phyloP scores from a whole-genome alignment of 2,113 vertebrate species.

The Ophthalmolycus amberensis region DNA sequence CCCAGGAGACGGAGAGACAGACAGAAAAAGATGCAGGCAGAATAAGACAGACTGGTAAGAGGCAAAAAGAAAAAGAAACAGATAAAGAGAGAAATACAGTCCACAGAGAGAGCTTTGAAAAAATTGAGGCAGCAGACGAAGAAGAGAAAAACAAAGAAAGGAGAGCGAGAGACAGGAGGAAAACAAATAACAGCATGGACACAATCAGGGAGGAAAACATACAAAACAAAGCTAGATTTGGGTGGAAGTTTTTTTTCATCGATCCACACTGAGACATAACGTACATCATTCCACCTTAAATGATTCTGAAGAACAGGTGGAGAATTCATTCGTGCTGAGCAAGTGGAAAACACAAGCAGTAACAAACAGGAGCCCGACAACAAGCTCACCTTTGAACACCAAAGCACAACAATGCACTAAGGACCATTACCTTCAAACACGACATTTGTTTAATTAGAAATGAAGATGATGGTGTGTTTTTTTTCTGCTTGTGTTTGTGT shows the following conservation, averaged over 20 bases:
- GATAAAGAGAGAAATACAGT: not conserved
- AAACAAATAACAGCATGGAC: not conserved
- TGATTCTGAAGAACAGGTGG: constrained; percentile 31
- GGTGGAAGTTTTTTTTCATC: not conserved
- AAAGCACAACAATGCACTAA: constrained; percentile 9
- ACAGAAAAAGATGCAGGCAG: constrained; percentile 3
- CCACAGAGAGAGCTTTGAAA: not conserved
- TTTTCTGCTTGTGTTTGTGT: not conserved
- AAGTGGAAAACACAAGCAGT: constrained; percentile 41
- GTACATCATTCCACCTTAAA: constrained; percentile 17
- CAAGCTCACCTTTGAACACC: constrained; percentile 8
- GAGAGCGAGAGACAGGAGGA: not conserved
- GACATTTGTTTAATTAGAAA: not conserved
- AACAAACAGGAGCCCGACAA: constrained; percentile 30
- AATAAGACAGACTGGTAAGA: not conserved
- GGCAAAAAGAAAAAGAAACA: not conserved
- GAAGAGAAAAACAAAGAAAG: not conserved
- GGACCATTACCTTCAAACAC: not conserved
- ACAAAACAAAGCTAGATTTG: not conserved
- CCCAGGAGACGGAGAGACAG: not conserved
- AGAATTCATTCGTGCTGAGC: constrained; percentile 36
- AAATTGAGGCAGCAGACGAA: constrained; percentile 6
- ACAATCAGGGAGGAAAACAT: not conserved
- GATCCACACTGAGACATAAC: not conserved
- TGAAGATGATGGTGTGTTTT: not conserved